Conservation (phyloP, 1,140 invertebrate genomes). For the Aphelinus certus region DNA sequence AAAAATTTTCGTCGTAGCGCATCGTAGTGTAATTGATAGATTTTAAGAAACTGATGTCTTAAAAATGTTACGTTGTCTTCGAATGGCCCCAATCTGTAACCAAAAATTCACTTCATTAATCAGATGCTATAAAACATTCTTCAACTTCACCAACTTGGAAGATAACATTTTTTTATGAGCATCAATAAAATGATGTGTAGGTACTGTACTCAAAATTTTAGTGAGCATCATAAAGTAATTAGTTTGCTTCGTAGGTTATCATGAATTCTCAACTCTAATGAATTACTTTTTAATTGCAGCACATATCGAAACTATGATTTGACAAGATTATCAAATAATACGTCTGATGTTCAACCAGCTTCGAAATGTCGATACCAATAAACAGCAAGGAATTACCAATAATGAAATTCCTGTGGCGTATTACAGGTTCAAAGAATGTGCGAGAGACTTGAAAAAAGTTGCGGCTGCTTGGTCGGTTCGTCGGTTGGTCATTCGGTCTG, state of each 20-base stretch:
- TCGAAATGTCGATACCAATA: too few species aligned
- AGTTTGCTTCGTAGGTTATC: too few species aligned
- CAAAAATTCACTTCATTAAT: neutral
- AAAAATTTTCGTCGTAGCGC: slow-evolving; percentile 37
- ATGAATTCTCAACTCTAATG: too few species aligned
- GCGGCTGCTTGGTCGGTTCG: neutral
- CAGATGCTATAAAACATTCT: too few species aligned
- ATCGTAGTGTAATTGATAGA: slow-evolving; percentile 45
- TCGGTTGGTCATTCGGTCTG: slow-evolving; percentile 15
- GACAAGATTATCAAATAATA: neutral
- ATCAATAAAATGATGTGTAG: too few species aligned
- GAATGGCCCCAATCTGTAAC: slow-evolving; percentile 63
- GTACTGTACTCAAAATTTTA: neutral
- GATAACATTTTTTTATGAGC: too few species aligned
- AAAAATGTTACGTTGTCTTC: slow-evolving; percentile 59
- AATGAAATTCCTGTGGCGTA: slow-evolving; percentile 53
- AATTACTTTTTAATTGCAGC: too few species aligned
- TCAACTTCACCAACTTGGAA: too few species aligned
- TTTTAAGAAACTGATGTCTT: slow-evolving; percentile 45
- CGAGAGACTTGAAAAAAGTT: slow-evolving; percentile 42
- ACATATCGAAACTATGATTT: too few species aligned
- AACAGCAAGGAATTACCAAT: slow-evolving; percentile 47
- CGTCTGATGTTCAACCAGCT: neutral
- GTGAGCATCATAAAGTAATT: slow-evolving; percentile 4
- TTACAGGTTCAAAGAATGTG: slow-evolving; percentile 51